These are phyloP conservation scores for Ianthella basta DNA, from an alignment of 37 sponge, comb jelly and placozoan species.

Conservation along the genomic window DNA sequence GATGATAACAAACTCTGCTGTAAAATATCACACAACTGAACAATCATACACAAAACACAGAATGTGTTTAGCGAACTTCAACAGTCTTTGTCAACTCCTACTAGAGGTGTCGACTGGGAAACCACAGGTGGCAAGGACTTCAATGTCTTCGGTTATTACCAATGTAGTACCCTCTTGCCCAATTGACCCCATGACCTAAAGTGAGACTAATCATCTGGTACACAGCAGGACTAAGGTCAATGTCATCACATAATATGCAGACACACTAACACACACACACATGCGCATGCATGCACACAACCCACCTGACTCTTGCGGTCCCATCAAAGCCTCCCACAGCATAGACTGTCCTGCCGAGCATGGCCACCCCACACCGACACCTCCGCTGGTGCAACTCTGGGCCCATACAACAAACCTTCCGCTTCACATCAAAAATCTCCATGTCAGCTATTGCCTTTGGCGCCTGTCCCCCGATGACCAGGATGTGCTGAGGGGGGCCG, in stretches of 20 bases:
- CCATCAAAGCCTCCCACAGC: slow-evolving; percentile 97
- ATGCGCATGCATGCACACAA: slow-evolving; percentile 30
- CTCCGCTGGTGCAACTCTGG: slow-evolving; percentile 75
- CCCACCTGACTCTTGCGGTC: slow-evolving; percentile 72
- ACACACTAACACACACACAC: slow-evolving; percentile 15
- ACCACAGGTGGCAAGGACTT: too few relatives aligned
- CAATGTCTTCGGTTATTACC: too few relatives aligned
- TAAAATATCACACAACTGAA: too few relatives aligned
- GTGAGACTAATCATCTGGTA: too few relatives aligned
- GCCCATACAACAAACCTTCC: slow-evolving; percentile 43
- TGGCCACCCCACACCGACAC: slow-evolving; percentile 87
- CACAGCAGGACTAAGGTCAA: too few relatives aligned
- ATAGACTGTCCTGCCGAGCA: slow-evolving; percentile 78
- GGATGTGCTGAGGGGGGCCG: slow-evolving; percentile 77
- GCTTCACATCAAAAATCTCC: slow-evolving; percentile 76
- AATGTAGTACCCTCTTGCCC: too few relatives aligned
- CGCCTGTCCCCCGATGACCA: slow-evolving; percentile 92
- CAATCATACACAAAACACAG: too few relatives aligned
- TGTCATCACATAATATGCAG: not conserved
- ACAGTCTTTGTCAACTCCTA: too few relatives aligned
- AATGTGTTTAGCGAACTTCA: too few relatives aligned
- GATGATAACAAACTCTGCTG: too few relatives aligned
- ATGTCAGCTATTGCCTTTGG: slow-evolving; percentile 86
- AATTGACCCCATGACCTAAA: too few relatives aligned
- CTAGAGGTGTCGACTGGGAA: too few relatives aligned